Base-by-base conservation (phyloP, 2,797 vertebrate genomes). In the Emys orbicularis region DNA sequence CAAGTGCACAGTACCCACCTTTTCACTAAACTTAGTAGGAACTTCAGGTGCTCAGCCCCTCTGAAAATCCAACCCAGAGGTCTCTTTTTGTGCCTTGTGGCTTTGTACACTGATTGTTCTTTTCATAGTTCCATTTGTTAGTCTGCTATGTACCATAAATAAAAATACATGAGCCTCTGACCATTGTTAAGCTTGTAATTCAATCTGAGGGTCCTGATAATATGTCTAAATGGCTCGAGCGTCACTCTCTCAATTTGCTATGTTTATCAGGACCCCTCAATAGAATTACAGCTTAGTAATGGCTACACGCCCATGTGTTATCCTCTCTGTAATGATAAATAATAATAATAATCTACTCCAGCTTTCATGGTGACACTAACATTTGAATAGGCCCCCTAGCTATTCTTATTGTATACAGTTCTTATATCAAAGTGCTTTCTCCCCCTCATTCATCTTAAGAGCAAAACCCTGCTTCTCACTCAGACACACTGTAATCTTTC, bases 101-200 rank as follows among this genome's bases (percentile, higher is more conserved):
- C 21, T 90, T 76, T 44, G 5, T 83, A 61, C 72, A 80, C n/a
- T 83, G 56, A 25, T 25, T 76, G 15, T 83, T 41, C 83, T 87
- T 76, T 29, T 81, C 50, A 29, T 77, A 41, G 12, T 34, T 77
- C 0, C 59, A 72, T 74, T 90, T 94, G 91, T 92, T 81, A 89
- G 31, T 5, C 13, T 83, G 83, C 87, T 59, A 47, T 57, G 19
- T 87, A 95, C 65, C 85, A 89, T 79, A 92, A 72, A 94, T 93
- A 92, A 92, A 90, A 93, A 95, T 61, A 41, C 47, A 86, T n/a
- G 52, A 87, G 59, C 93, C 95, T 96, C 89, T 50, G 90, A 92
- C 92, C 68, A 86, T 89, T 89, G 93, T 56, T 9, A 68, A 81
- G 80, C 79, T 50, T 91, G 68, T 90, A 92, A 96, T 95, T 97